A percentile compares a stretch with the other conserved stretches of the same genome.
Evolutionary conservation across 2,888 invertebrate species (phyloP).

Genomic region (Brenthis ino): DNA sequence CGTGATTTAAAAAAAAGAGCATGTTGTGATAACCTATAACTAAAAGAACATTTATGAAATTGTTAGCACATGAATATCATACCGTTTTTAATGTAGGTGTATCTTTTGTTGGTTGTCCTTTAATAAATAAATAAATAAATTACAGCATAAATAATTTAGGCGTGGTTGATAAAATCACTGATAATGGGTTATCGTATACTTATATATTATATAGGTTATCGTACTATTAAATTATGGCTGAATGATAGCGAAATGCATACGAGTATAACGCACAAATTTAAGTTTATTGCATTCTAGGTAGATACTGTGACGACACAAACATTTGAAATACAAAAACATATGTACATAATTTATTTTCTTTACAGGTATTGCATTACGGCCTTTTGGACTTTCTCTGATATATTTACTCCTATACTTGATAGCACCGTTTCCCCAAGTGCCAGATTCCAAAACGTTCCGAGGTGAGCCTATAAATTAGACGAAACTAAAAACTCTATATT

Average conservation of each 20-base stretch:
- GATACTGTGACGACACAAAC: conserved; percentile 5
- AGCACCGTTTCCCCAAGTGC: conserved; percentile 89
- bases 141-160: too few species aligned
- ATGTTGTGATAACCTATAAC: too few species aligned
- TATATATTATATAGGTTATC: not conserved
- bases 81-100: too few species aligned
- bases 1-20: too few species aligned
- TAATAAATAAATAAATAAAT: too few species aligned
- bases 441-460: conserved; percentile 85
- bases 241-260: conserved; percentile 1
- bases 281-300: not conserved
- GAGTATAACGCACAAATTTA: not conserved
- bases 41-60: too few species aligned
- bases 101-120: too few species aligned
- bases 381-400: conserved; percentile 89
- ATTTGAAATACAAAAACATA: not conserved
- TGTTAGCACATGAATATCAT: too few species aligned
- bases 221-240: not conserved
- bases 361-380: conserved; percentile 91
- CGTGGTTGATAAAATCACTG: too few species aligned
- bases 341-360: conserved; percentile 50
- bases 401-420: conserved; percentile 90
- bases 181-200: too few species aligned
- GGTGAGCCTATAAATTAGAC: conserved; percentile 61
- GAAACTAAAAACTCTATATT: conserved; percentile 14